Evolutionary conservation across 2,797 vertebrate genomes (phyloP), one percentile per base, ranked within the genome.

Genomic region (Anabacerthia variegaticeps): DNA sequence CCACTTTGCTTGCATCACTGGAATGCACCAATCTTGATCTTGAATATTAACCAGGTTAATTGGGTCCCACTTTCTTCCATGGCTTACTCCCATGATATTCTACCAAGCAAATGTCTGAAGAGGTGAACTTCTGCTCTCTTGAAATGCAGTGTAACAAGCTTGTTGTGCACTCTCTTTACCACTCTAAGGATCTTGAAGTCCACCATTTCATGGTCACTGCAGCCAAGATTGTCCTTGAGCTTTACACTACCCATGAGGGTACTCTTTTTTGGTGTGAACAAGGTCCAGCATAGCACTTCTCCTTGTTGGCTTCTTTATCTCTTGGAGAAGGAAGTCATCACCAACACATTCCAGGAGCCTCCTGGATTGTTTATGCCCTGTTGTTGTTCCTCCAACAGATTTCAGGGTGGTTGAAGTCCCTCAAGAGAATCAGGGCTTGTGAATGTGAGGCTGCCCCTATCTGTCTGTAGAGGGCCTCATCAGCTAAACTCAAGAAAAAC

Each of bases 311-410:
- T 28, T 16, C 63, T 56, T 3, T 75, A 39, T 51, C 24, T 83
- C 44, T 39, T 65, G 14, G 37, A 46, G n/a, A 51, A 58, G 3
- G 5, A 56, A 49, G 20, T 37, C n/a, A 16, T 76, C 32, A 49
- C 41, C 4, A 7, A 19, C 0, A 0, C 24, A 74, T 37, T 54
- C 12, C 14, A 34, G 24, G 26, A 61, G 34, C 12, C 21, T 54
- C 22, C 34, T 36, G 15, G 21, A 9, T 32, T 41, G 34, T 58
- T 88, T 32, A 30, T 58, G 12, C 5, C 6, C 9, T 34, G 6
- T n/a, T 58, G 7, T 14, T 65, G 14, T 32, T 12, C 0, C 1
- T 71, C 18, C 21, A 44, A 46, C 21, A 39, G 18, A 32, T 58
- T 72, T 84, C 30, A 39, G 6, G 10, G 21, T 26, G 30, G 14